Evolutionary conservation across 2,888 invertebrate species (phyloP), one percentile per base, ranked within the genome.

Genomic region (Diaphora mendica): DNA sequence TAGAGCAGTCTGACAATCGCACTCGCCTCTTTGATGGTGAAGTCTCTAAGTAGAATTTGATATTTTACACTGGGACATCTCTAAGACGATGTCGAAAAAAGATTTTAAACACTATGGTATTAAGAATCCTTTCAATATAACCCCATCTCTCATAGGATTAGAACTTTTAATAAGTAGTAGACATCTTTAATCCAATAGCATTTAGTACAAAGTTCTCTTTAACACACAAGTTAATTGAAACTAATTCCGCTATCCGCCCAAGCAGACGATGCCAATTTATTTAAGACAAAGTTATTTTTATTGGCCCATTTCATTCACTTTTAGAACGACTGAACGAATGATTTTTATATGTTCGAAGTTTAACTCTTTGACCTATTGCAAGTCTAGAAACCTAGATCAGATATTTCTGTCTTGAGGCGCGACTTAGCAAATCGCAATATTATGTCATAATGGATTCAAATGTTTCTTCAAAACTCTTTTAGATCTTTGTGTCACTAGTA

Each of bases 211-310:
- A 79, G 68, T 78, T 70, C 51, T 70, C 65, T 75, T 75, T 78
- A 74, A 82, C 70, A 79, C 70, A 79, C 79, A 68, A 79, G 76
- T 77, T 85, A 86, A 88, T 88, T 86, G 85, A 80, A 75, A 83
- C 86, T 85, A 88, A 87, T 86, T 86, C 80, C 77, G 82, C 85
- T 82, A 86, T 84, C 82, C 81, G 81, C 73, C 72, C 74, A 77
- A 75, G 79, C 82, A 77, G 88, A 84, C 87, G 79, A 79, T 82
- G 72, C 75, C 86, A 87, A 85, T 89, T 86, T 87, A 89, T 88
- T 83, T 82, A 88, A 87, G 88, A 87, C 86, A 78, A 82, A 85
- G 85, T 85, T 91, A 91, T 89, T 90, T 89, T 86, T 82, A 87
- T 78, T 86, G 90, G 79, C 87, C 91, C 80, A 88, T 87, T 91